Conservation (phyloP, 2,888 invertebrate species). For the Caenorhabditis angaria region DNA sequence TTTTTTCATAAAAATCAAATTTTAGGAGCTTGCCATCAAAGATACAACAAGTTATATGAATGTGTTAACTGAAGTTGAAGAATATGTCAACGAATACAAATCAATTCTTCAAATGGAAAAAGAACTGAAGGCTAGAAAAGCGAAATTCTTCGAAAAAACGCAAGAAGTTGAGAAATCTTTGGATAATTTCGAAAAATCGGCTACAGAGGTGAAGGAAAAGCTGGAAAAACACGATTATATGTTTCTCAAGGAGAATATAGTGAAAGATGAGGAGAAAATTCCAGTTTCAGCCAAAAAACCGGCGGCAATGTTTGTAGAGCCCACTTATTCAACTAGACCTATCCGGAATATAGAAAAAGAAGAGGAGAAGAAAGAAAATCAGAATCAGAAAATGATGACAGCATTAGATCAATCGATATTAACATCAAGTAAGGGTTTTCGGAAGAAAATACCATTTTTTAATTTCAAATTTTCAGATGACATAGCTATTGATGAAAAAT, state of each 20-base stretch:
- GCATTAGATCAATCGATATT: neutral
- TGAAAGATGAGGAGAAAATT: neutral
- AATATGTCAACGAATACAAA: constrained; percentile 15
- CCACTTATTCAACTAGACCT: constrained; percentile 20
- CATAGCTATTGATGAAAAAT: constrained; percentile 12
- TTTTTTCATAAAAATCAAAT: neutral
- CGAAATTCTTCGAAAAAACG: neutral
- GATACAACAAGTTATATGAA: constrained; percentile 11
- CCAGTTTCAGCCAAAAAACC: no score
- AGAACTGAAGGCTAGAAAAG: neutral
- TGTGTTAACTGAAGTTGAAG: constrained; percentile 8
- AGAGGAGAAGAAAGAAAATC: constrained; percentile 13
- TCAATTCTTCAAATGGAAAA: constrained; percentile 16
- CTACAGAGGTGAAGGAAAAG: constrained; percentile 12
- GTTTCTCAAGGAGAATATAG: constrained; percentile 20
- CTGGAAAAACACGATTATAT: constrained; percentile 11
- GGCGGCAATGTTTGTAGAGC: neutral
- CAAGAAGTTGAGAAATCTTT: neutral
- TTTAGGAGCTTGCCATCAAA: constrained; percentile 20
- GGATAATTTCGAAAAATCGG: neutral
- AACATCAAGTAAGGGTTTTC: neutral
- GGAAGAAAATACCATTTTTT: neutral
- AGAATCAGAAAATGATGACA: constrained; percentile 1
- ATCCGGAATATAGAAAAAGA: neutral
- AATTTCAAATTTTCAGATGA: constrained; percentile 14